Evolutionary conservation across 2,888 invertebrate species (phyloP).

Genomic region (Portevinia maculata): DNA sequence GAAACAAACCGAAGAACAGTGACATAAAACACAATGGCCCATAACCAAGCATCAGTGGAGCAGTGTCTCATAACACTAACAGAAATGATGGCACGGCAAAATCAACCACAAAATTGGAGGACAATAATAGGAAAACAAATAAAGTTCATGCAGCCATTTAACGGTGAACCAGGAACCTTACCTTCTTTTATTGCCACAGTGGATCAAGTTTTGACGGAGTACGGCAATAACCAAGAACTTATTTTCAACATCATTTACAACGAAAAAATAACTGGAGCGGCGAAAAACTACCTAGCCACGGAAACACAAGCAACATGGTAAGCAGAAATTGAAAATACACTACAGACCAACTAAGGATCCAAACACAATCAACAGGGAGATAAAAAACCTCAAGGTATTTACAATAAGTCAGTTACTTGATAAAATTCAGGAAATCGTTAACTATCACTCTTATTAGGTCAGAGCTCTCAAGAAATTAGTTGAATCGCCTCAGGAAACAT

Average conservation of each 20-base stretch:
- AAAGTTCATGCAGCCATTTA: constrained; percentile 27
- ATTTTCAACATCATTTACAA: constrained; percentile 25
- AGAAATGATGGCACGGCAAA: constrained; percentile 4
- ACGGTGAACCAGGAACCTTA: constrained; percentile 28
- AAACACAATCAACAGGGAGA: no score
- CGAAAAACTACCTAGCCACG: constrained; percentile 11
- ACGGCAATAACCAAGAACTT: constrained; percentile 1
- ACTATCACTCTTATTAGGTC: no score
- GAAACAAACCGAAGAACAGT: no score
- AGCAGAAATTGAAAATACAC: neutral
- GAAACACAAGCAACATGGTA: neutral
- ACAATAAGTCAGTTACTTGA: neutral
- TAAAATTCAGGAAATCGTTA: neutral
- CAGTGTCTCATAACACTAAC: no score
- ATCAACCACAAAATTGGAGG: constrained; percentile 20
- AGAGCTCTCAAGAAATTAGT: no score
- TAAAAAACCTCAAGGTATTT: neutral
- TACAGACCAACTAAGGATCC: neutral
- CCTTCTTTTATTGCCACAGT: constrained; percentile 37
- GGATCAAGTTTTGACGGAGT: constrained; percentile 18
- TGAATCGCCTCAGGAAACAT: no score
- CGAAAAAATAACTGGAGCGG: constrained; percentile 10
- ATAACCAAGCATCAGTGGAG: no score
- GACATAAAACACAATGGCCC: no score
- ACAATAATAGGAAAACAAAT: constrained; percentile 15